Conservation (phyloP, 2,797 vertebrate genomes). For the Acipenser transmontanus region DNA sequence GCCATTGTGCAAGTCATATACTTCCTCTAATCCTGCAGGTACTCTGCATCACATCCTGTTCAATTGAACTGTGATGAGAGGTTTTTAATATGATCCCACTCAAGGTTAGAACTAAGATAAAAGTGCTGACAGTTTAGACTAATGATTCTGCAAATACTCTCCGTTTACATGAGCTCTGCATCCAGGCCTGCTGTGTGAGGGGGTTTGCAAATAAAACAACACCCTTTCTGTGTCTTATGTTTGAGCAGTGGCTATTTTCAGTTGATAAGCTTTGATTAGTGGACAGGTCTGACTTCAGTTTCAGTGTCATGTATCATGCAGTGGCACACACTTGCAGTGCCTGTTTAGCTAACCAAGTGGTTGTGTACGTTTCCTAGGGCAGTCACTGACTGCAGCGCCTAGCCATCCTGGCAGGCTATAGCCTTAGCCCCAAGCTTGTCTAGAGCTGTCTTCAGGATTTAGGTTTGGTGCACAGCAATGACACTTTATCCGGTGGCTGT, state of each 20-base stretch:
- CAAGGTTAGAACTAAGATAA: conserved; percentile 1
- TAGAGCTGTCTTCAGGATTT: too few species aligned
- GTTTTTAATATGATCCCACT: neutral
- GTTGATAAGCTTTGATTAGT: too few species aligned
- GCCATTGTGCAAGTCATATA: neutral
- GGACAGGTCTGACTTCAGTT: too few species aligned
- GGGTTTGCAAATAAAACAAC: neutral
- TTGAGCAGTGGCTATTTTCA: neutral
- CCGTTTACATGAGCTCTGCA: neutral
- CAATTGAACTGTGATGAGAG: conserved; percentile 3
- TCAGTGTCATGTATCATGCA: too few species aligned
- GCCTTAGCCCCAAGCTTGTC: too few species aligned
- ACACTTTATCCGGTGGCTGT: too few species aligned
- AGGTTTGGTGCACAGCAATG: too few species aligned
- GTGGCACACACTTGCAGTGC: too few species aligned
- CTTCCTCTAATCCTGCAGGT: neutral
- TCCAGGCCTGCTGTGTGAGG: neutral
- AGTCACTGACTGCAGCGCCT: too few species aligned
- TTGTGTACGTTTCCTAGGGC: too few species aligned
- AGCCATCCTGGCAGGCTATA: too few species aligned
- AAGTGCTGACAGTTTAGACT: neutral
- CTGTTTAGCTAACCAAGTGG: too few species aligned
- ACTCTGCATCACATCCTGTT: neutral
- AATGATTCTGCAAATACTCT: neutral
- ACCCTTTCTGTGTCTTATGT: neutral